Conservation (phyloP, 2,888 invertebrate genomes). For the Drosophila gaucha region DNA sequence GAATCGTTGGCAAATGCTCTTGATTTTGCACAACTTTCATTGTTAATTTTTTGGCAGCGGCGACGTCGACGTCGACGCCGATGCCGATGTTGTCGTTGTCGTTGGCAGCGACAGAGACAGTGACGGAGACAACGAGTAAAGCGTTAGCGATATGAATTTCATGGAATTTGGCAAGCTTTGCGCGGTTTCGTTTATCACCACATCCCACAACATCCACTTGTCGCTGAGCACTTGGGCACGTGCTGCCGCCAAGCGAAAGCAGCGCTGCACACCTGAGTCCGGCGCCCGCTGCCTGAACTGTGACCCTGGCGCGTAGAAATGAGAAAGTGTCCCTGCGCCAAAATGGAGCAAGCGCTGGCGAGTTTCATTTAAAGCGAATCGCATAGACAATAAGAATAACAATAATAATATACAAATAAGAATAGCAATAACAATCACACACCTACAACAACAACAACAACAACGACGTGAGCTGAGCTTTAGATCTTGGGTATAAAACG, state of each 20-base stretch:
- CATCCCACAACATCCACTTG: slow-evolving; percentile 35
- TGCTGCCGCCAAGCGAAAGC: slow-evolving; percentile 40
- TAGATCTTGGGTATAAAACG: slow-evolving; percentile 65
- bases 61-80: background rate
- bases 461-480: slow-evolving; percentile 23
- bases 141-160: slow-evolving; percentile 43
- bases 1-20: slow-evolving; percentile 6
- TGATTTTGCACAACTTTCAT: slow-evolving; percentile 25
- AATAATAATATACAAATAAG: slow-evolving; percentile 1
- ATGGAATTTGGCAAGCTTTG: slow-evolving; percentile 53
- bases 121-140: slow-evolving; percentile 12
- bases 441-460: slow-evolving; percentile 8
- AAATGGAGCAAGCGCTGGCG: slow-evolving; percentile 5
- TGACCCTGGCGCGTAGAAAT: slow-evolving; percentile 27
- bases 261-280: slow-evolving; percentile 15
- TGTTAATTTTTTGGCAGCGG: slow-evolving; percentile 22
- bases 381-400: slow-evolving; percentile 9
- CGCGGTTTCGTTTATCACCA: slow-evolving; percentile 40
- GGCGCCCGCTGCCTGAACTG: slow-evolving; percentile 21
- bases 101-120: background rate
- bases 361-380: slow-evolving; percentile 51
- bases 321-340: slow-evolving; percentile 54
- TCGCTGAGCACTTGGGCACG: slow-evolving; percentile 35
- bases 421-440: slow-evolving; percentile 5
- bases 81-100: background rate